Base-by-base conservation (phyloP, 2,797 vertebrate species). In the Tapera naevia region DNA sequence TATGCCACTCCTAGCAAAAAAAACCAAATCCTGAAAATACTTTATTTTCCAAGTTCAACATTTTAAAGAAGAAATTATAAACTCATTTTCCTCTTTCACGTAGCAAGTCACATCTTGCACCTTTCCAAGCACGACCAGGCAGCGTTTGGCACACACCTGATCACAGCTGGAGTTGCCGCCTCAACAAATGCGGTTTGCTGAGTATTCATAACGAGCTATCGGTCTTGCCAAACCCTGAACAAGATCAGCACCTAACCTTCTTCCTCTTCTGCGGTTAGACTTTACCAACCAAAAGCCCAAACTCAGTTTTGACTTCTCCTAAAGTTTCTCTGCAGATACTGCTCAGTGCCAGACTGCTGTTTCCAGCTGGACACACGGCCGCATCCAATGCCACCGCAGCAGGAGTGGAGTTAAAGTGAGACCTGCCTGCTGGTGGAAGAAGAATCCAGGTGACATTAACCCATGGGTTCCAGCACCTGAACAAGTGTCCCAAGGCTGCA, bases 341-440 rank as follows among this genome's bases (percentile, higher is more conserved):
- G 32, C n/a, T 53, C n/a, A 17, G 54, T 13, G 11, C 18, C 67
- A 56, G 62, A 7, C 54, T 32, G 15, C 1, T 50, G 13, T 6
- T 70, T 53, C 46, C 46, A 48, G n/a, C 25, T 8, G 62, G 33
- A 50, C 12, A 16, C 23, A 3, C 0, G 2, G 69, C 24, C 66
- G 37, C 0, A 0, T 50, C 45, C 90, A 51, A 11, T 0, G 0
- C 17, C 30, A 15, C 1, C 32, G 32, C 33, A 58, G 12, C 6
- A 13, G 19, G 46, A 80, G 22, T 2, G 27, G 33, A 54, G 69
- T 11, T 8, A 76, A 64, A 91, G 32, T 32, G 48, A 86, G 19
- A 8, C 27, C 57, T 53, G 48, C 5, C 56, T 11, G 15, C 56
- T 64, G 45, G 14, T 17, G 16, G 67, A 58, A 51, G 35, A 56